phyloP scores from a whole-genome alignment of 2,888 invertebrate genomes.

The Zaprionus lineosus region DNA sequence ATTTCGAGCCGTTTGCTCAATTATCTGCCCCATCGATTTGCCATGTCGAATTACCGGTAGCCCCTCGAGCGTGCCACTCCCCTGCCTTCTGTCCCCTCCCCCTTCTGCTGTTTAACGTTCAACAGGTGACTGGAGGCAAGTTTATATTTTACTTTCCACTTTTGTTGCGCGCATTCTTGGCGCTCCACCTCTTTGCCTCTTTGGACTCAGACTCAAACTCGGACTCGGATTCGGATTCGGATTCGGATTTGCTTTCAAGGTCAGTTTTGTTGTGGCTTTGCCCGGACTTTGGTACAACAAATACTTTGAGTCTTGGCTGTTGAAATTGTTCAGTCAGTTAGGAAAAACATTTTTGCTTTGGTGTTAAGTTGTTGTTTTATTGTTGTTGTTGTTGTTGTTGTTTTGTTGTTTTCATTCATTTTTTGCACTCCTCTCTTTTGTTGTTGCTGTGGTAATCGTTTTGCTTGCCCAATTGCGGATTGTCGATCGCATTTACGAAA shows the following conservation, averaged over 20 bases:
- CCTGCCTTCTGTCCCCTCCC: not conserved
- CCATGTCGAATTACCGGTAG: conserved; percentile 23
- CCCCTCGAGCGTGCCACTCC: not conserved
- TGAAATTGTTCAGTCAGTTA: conserved; percentile 71
- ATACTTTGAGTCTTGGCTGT: conserved; percentile 33
- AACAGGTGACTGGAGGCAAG: conserved; percentile 32
- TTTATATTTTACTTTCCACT: conserved; percentile 40
- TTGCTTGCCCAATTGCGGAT: conserved; percentile 58
- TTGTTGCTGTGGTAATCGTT: conserved; percentile 45
- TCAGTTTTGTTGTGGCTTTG: conserved; percentile 52
- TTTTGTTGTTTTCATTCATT: no score
- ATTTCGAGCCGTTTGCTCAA: conserved; percentile 49
- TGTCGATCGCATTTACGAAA: conserved; percentile 59
- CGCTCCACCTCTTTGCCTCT: conserved; percentile 9
- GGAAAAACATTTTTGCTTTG: conserved; percentile 66
- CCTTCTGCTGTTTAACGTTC: not conserved
- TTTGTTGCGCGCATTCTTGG: conserved; percentile 50
- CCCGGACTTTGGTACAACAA: conserved; percentile 11
- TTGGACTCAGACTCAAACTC: conserved; percentile 12
- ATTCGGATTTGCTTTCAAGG: conserved; percentile 53
- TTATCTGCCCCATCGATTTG: conserved; percentile 55
- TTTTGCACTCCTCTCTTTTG: no score
- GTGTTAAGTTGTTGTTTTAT: conserved; percentile 15
- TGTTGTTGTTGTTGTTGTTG: conserved; percentile 11
- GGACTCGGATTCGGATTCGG: conserved; percentile 17